Conservation (phyloP, 1,140 invertebrate species). For the Anastrepha ludens region DNA sequence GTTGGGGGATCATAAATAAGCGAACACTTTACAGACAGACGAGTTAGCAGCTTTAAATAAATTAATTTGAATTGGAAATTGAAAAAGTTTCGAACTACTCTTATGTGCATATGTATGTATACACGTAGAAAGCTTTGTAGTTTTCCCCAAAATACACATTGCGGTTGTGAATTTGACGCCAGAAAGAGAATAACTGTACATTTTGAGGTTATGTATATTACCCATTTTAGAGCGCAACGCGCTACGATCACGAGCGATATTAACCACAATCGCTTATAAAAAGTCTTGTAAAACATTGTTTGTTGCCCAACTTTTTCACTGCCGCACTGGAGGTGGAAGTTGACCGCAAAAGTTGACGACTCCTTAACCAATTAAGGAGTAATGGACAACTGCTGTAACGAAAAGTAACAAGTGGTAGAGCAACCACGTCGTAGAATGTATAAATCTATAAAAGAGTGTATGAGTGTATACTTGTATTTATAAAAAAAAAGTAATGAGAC, state of each 20-base stretch:
- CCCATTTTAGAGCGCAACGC: background rate
- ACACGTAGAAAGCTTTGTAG: too few species aligned
- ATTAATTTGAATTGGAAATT: background rate
- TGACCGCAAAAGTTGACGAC: slow-evolving; percentile 24
- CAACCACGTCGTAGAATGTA: slow-evolving; percentile 7
- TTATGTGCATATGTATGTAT: too few species aligned
- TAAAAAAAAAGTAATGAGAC: background rate
- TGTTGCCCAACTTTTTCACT: background rate
- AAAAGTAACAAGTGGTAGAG: background rate
- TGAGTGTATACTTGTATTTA: too few species aligned
- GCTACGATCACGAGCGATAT: background rate
- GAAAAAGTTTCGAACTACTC: background rate
- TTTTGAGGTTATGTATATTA: too few species aligned
- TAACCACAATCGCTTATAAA: background rate
- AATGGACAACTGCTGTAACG: background rate
- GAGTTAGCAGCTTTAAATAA: background rate
- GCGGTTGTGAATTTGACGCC: too few species aligned
- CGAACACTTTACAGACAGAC: background rate
- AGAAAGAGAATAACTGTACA: too few species aligned
- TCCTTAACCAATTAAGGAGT: background rate
- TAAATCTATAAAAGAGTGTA: too few species aligned
- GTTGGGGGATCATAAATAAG: slow-evolving; percentile 13
- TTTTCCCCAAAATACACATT: too few species aligned
- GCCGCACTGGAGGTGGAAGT: background rate
- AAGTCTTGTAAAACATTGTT: background rate